Evolutionary conservation across 2,888 invertebrate genomes (phyloP), one percentile per base, ranked within the genome.

Genomic region (Drosophila hawaiiensis): DNA sequence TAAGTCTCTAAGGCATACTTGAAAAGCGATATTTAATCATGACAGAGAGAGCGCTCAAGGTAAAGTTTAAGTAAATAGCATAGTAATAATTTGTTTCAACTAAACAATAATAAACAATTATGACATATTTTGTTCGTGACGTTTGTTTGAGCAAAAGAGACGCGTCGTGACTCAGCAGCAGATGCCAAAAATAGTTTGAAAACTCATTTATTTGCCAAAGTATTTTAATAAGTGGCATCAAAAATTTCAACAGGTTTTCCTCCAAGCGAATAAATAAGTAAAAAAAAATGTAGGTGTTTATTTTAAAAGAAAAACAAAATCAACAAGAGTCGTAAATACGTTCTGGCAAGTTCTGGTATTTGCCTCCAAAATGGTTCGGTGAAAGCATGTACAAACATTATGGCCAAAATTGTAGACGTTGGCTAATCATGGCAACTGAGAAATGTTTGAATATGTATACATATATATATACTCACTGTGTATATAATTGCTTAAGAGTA

Each of bases 111-210:
- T 41, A 54, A n/a, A 68, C 37, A 60, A 39, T 31, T 35, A 25
- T 50, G 65, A 37, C 56, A 52, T 22, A 39, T 68, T 31, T 5
- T 16, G 55, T 66, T 86, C 84, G 89, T 84, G 89, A 88, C 16
- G 14, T 35, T 4, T 35, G 35, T 35, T 0, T 35, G 68, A 70
- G 68, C 66, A 58, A 76, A 76, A 65, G 73, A 78, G 82, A 73
- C 78, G 70, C 68, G 62, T 28, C 78, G 55, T 85, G 89, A 85
- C 70, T 85, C 89, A 89, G 89, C 86, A 80, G 54, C 70, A 56
- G 67, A 67, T 83, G 65, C 71, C 68, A 28, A 73, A 85, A 89
- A 85, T 85, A 85, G 73, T 80, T 82, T 29, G 25, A 33, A 73
- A 83, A 80, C 76, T 84, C 85, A 84, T 85, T 78, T 76, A 69